phyloP scores from a whole-genome alignment of 2,888 invertebrate genomes.

The Alcis repandata region DNA sequence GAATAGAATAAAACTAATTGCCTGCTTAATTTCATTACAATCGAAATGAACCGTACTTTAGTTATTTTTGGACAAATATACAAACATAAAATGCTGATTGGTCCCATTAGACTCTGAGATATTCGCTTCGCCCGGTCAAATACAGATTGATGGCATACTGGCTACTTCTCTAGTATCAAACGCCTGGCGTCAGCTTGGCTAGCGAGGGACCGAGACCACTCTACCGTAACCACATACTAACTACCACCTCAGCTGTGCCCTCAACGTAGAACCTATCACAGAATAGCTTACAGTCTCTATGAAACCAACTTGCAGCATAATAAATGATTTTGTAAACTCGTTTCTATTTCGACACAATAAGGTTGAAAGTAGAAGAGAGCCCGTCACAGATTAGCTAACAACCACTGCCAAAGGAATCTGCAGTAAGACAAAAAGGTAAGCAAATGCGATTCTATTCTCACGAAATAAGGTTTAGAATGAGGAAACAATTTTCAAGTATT shows the following conservation, averaged over 20 bases:
- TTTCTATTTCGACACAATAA: not conserved
- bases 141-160: not conserved
- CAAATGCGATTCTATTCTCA: conserved; percentile 5
- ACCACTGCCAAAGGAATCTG: not conserved
- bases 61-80: too few relatives aligned
- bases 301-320: not conserved
- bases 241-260: not conserved
- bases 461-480: conserved; percentile 15
- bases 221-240: not conserved
- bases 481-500: not conserved
- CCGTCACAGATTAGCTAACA: conserved; percentile 9
- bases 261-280: not conserved
- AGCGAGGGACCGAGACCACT: not conserved
- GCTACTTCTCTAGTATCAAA: not conserved
- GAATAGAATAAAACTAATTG: too few relatives aligned
- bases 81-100: too few relatives aligned
- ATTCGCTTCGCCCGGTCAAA: too few relatives aligned
- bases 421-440: not conserved
- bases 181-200: conserved; percentile 27
- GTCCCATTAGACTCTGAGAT: too few relatives aligned
- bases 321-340: not conserved
- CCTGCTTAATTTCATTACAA: too few relatives aligned
- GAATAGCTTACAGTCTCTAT: not conserved
- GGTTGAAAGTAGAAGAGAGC: conserved; percentile 3
- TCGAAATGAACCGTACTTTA: too few relatives aligned